Conservation (phyloP, 2,888 invertebrate genomes). For the Bombyx huttoni region DNA sequence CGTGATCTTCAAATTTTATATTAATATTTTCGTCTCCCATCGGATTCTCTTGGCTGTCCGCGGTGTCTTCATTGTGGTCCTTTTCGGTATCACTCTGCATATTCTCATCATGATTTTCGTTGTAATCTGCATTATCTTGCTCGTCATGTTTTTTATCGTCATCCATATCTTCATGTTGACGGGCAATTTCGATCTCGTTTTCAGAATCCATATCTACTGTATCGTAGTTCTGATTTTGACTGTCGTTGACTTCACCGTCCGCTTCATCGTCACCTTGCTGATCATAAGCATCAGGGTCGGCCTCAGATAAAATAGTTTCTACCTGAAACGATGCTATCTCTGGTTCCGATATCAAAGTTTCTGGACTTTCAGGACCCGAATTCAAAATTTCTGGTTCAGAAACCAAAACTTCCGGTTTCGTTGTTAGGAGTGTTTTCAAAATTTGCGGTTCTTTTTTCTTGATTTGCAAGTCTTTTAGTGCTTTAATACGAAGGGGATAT, state of each 20-base stretch:
- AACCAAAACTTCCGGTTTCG: slow-evolving; percentile 59
- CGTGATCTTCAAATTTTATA: slow-evolving; percentile 25
- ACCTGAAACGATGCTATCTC: slow-evolving; percentile 68
- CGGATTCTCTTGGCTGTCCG: slow-evolving; percentile 27
- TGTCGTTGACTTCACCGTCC: slow-evolving; percentile 30
- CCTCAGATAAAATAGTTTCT: slow-evolving; percentile 61
- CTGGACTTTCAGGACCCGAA: slow-evolving; percentile 66
- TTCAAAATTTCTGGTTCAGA: slow-evolving; percentile 64
- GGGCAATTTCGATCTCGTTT: slow-evolving; percentile 63
- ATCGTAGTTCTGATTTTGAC: slow-evolving; percentile 51
- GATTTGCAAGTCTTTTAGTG: slow-evolving; percentile 65
- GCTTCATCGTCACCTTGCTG: slow-evolving; percentile 30
- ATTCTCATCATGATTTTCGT: slow-evolving; percentile 23
- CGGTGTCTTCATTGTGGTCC: slow-evolving; percentile 26
- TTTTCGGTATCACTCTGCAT: slow-evolving; percentile 31
- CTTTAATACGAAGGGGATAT: slow-evolving; percentile 63
- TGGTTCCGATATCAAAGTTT: slow-evolving; percentile 64
- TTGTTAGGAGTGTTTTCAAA: slow-evolving; percentile 59
- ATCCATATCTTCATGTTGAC: slow-evolving; percentile 35
- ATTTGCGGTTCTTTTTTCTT: slow-evolving; percentile 67
- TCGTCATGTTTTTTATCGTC: slow-evolving; percentile 22
- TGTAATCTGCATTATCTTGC: slow-evolving; percentile 17
- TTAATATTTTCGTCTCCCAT: slow-evolving; percentile 22
- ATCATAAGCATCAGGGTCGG: slow-evolving; percentile 49
- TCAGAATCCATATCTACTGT: slow-evolving; percentile 67